Evolutionary conservation across 2,888 invertebrate genomes (phyloP), one percentile per base, ranked within the genome.

Genomic region (Hololepta plana): DNA sequence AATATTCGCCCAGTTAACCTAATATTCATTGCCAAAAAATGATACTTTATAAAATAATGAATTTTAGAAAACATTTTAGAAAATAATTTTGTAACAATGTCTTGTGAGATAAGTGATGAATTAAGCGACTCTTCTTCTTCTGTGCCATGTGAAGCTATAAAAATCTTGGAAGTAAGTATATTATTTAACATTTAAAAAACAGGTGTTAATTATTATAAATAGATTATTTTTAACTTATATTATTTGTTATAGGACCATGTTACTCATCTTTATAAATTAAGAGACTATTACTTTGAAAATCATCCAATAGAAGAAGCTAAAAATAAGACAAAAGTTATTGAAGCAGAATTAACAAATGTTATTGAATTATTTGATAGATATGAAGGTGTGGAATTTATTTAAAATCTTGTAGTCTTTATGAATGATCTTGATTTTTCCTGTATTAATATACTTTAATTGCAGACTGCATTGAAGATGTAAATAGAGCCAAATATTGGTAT

Each of bases 281-380:
- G 79, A 39, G 80, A 85, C 51, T 64, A 74, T 42, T 85, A 76
- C 53, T 81, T 82, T 57, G 79, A 77, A 44, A 67, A 62, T 35
- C 72, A 76, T 53, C 56, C 67, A 4, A 56, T 80, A 17, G 71
- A 72, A 35, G 61, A 69, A 49, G 80, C 80, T 1, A 46, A 58
- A 11, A 60, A 72, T 22, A 81, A 76, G 46, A 62, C 61, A 35
- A 55, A 57, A 32, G 63, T 71, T 42, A 62, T 81, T 2, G 65
- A 72, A 38, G 57, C 60, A 37, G 65, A 71, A 43, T 64, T 77
- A 51, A 52, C 62, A 24, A 54, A 62, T 28, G 60, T 72, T 2
- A 37, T 76, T 25, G 54, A 60, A 28, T 59, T 67, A 38, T 69
- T 80, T 46, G 67, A 75, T 38, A 56, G 62, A 31, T 62, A 70